Evolutionary conservation across 1,140 invertebrate genomes (phyloP).

Genomic region (Musca domestica): DNA sequence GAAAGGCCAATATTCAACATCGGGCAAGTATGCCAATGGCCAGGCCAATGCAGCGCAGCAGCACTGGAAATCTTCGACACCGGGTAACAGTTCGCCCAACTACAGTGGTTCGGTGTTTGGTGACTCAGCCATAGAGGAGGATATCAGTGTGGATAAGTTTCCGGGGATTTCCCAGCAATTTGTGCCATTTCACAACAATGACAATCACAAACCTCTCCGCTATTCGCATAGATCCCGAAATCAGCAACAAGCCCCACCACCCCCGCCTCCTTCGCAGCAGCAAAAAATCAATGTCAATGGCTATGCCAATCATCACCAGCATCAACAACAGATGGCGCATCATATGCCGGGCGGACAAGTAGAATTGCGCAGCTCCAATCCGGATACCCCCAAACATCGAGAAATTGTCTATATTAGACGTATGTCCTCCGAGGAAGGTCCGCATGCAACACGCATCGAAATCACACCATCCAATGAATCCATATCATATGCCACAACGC

Average conservation of each 20-base stretch:
- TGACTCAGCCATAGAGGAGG: conserved; percentile 53
- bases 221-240: conserved; percentile 39
- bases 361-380: not conserved
- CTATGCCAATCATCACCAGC: not conserved
- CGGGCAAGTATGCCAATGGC: conserved; percentile 35
- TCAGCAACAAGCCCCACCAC: not conserved
- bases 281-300: conserved; percentile 28
- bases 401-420: conserved; percentile 49
- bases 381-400: conserved; percentile 35
- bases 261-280: conserved; percentile 1
- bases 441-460: conserved; percentile 47
- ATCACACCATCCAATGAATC: conserved; percentile 51
- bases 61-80: conserved; percentile 50
- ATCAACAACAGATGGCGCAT: conserved; percentile 15
- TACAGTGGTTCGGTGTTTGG: conserved; percentile 54
- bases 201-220: conserved; percentile 35
- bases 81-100: conserved; percentile 52
- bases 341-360: conserved; percentile 1
- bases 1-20: conserved; percentile 36
- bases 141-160: conserved; percentile 53
- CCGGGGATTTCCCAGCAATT: conserved; percentile 42
- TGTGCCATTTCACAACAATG: conserved; percentile 44
- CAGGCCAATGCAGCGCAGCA: conserved; percentile 20
- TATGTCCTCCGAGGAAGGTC: conserved; percentile 43
- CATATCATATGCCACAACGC: conserved; percentile 43